Percentiles rank a stretch among this genome's conserved stretches.
phyloP scores from a whole-genome alignment of 2,888 invertebrate species.

The Oconnorella tubifera region DNA sequence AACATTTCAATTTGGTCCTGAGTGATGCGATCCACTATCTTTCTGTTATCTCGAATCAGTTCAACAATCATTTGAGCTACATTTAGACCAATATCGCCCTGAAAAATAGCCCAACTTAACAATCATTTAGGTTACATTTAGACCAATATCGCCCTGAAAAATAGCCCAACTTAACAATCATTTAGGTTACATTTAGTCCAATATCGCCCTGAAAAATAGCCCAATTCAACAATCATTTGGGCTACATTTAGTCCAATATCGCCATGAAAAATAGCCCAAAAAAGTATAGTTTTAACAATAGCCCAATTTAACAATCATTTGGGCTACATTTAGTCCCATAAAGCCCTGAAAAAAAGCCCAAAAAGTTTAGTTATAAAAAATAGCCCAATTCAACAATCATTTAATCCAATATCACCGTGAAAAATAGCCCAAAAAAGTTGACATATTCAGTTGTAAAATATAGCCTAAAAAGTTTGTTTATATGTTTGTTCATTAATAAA shows the following conservation, averaged over 20 bases:
- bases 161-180: constrained; percentile 52
- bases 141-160: constrained; percentile 53
- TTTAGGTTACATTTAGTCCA: constrained; percentile 55
- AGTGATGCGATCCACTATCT: constrained; percentile 56
- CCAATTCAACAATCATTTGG: constrained; percentile 56
- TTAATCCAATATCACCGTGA: constrained; percentile 56
- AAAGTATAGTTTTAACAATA: too few relatives aligned
- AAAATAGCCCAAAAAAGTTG: too few relatives aligned
- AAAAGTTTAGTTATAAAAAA: too few relatives aligned
- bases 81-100: constrained; percentile 56
- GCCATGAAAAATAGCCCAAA: constrained; percentile 44
- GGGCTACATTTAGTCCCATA: constrained; percentile 55
- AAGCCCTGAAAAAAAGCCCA: constrained; percentile 48
- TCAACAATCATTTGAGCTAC: constrained; percentile 57
- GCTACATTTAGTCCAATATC: constrained; percentile 56
- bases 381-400: constrained; percentile 57
- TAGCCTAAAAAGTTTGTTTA: too few relatives aligned
- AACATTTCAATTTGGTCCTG: constrained; percentile 55
- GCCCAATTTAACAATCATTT: constrained; percentile 55
- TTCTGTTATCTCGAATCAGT: constrained; percentile 55
- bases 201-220: constrained; percentile 50
- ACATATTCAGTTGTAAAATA: too few relatives aligned
- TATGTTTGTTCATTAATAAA: too few relatives aligned
- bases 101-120: constrained; percentile 45
- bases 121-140: constrained; percentile 56